Evolutionary conservation across 30 jellyfish, hydroid and myxozoan species (phyloP).

Genomic region (Hydractinia echinata): DNA sequence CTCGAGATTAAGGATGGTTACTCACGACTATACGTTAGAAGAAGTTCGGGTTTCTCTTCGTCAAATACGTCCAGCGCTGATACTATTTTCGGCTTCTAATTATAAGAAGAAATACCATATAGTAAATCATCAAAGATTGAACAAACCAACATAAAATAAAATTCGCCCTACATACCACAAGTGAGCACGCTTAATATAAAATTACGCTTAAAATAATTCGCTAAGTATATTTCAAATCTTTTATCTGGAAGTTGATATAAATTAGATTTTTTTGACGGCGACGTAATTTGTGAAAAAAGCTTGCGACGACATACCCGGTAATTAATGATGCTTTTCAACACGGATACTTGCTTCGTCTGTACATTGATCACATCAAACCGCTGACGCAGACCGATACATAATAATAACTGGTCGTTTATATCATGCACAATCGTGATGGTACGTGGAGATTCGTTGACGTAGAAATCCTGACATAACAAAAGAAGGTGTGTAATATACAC

Average conservation of each 20-base stretch:
- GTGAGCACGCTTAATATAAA: no score
- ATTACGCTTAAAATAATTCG: no score
- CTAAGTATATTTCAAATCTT: no score
- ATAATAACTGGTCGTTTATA: constrained; percentile 56
- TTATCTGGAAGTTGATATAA: no score
- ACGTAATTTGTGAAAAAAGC: no score
- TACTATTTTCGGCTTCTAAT: constrained; percentile 59
- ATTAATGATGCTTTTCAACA: constrained; percentile 51
- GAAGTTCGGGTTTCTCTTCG: constrained; percentile 86
- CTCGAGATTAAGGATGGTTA: background rate
- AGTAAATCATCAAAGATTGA: no score
- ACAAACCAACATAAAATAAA: no score
- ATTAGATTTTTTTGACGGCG: no score
- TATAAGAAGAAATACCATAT: background rate
- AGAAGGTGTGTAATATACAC: background rate
- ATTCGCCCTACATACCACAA: no score
- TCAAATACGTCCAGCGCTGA: constrained; percentile 94
- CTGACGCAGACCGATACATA: constrained; percentile 76
- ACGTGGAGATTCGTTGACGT: constrained; percentile 53
- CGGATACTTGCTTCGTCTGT: constrained; percentile 49
- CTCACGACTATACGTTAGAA: constrained; percentile 91
- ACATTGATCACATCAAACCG: constrained; percentile 78
- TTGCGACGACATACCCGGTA: constrained; percentile 50
- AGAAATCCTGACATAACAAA: constrained; percentile 46
- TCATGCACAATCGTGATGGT: constrained; percentile 67